Evolutionary conservation across 2,888 invertebrate genomes (phyloP), one percentile per base, ranked within the genome.

Genomic region (Sinopyrophorus schimmeli): DNA sequence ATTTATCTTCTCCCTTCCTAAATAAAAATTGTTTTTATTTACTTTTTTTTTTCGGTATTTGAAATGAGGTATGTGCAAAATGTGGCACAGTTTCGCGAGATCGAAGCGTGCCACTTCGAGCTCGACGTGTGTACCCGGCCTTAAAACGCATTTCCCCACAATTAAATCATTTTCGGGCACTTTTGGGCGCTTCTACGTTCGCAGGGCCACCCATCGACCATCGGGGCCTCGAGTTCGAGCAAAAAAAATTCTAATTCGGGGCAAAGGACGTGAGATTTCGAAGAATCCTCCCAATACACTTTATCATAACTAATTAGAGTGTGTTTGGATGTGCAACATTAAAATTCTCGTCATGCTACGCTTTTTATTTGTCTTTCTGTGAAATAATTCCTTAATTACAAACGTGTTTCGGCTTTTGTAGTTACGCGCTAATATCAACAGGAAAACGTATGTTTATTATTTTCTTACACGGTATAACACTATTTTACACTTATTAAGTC

Each of bases 401-500:
- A 48, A 41, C 41, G 40, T 28, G 47, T 47, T 47, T 40, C 27
- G 10, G 24, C 28, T 34, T 47, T 47, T 47, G 47, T 47, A 40
- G 47, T 30, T 41, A 30, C 39, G 48, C 48, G 41, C 28, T 41
- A 47, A 42, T 41, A 37, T 30, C 20, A 23, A 9, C 35, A 26
- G 44, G 30, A 30, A 37, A 37, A 41, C 21, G 35, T 44, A 32
- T n/a, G n/a, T n/a, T n/a, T 16, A 23, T 42, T 39, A 47, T 14
- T 18, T 26, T 39, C 40, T 42, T 42, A 31, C 34, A 49, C 43
- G 43, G 28, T 49, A 30, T 43, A 39, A 39, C 34, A 34, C 32
- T 44, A 44, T 51, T 51, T 51, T 35, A 51, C 50, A 51, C 46
- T 51, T 51, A 46, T 51, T 51, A 51, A 47, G 39, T 14, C n/a